Percentiles rank a stretch among this genome's conserved stretches.
Conservation (phyloP, 2,888 invertebrate species). For the Silvanus unidentatus region DNA sequence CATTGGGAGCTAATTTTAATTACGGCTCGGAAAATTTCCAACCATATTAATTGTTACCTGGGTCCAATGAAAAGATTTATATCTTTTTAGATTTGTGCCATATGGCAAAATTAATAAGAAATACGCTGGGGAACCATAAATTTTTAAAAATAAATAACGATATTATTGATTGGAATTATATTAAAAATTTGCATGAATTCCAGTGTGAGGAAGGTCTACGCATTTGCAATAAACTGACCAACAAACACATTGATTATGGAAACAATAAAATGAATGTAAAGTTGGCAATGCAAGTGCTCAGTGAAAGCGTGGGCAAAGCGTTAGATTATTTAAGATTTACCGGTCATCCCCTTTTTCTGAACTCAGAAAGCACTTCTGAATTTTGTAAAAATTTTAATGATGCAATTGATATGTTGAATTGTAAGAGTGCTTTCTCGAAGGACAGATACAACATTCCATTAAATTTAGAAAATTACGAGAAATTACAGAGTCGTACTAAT, state of each 20-base stretch:
- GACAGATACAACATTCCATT: conserved; percentile 4
- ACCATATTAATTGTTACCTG: too few relatives aligned
- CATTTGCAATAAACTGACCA: conserved; percentile 9
- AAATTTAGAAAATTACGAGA: conserved; percentile 3
- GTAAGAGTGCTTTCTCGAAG: conserved; percentile 11
- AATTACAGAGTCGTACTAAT: too few relatives aligned
- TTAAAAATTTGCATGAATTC: conserved; percentile 2
- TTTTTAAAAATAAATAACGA: conserved; percentile 4
- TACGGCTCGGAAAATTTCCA: too few relatives aligned
- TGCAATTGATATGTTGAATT: conserved; percentile 12
- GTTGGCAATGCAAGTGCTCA: conserved; percentile 13
- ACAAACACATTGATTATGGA: conserved; percentile 11
- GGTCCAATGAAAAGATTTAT: too few relatives aligned
- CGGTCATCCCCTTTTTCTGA: too few relatives aligned
- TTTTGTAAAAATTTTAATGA: conserved; percentile 9
- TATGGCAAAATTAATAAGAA: conserved; percentile 28
- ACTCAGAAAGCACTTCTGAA: too few relatives aligned
- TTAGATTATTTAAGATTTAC: background rate
- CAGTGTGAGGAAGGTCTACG: conserved; percentile 8
- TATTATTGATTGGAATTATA: conserved; percentile 3
- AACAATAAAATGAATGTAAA: conserved; percentile 14
- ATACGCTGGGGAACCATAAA: conserved; percentile 22
- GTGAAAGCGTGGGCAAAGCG: conserved; percentile 8
- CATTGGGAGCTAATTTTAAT: too few relatives aligned
- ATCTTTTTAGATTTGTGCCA: conserved; percentile 21